Evolutionary conservation across 2,888 invertebrate species (phyloP).

Genomic region (Napeogenes sylphis): DNA sequence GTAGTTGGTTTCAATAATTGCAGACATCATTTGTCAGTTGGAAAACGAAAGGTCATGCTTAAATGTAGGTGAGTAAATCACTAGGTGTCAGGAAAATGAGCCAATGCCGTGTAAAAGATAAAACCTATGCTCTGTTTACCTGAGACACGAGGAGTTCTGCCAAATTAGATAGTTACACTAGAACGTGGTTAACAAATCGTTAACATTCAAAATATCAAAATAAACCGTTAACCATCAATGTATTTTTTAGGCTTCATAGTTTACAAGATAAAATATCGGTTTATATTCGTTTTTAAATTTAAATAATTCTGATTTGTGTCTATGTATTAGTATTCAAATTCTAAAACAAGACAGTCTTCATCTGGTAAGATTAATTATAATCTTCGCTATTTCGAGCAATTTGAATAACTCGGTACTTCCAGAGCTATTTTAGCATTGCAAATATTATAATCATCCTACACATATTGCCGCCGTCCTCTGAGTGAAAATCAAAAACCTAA

Average conservation of each 20-base stretch:
- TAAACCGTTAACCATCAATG: no score
- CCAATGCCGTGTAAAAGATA: no score
- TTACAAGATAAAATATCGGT: no score
- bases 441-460: constrained; percentile 44
- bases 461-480: constrained; percentile 43
- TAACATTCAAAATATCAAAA: neutral
- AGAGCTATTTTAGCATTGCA: constrained; percentile 23
- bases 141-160: constrained; percentile 15
- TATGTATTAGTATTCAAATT: no score
- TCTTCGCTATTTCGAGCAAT: neutral
- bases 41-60: constrained; percentile 4
- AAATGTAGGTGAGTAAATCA: constrained; percentile 17
- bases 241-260: no score
- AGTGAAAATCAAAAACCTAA: constrained; percentile 44
- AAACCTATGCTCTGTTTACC: constrained; percentile 15
- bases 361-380: no score
- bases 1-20: no score
- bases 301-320: no score
- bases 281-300: no score
- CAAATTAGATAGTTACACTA: constrained; percentile 8
- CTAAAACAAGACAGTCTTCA: no score
- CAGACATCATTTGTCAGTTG: constrained; percentile 6
- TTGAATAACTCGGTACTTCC: constrained; percentile 23
- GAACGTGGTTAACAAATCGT: neutral
- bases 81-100: neutral